phyloP scores from a whole-genome alignment of 2,888 invertebrate genomes.

The Acanthosepion pharaonis region DNA sequence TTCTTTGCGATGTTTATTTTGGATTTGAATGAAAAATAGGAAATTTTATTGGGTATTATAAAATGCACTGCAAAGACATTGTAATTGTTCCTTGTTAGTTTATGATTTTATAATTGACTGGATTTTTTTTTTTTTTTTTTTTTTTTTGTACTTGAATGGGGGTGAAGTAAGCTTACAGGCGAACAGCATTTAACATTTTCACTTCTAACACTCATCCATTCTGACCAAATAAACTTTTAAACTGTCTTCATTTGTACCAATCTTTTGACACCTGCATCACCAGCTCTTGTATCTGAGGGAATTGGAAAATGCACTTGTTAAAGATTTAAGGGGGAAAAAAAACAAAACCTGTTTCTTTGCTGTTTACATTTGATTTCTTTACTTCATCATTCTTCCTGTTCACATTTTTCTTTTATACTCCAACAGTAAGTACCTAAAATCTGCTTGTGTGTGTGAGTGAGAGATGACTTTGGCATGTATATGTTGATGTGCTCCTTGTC shows the following conservation, averaged over 20 bases:
- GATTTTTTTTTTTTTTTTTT: too few relatives aligned
- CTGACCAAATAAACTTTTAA: neutral
- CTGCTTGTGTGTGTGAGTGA: constrained; percentile 15
- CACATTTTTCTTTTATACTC: neutral
- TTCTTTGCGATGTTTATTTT: too few relatives aligned
- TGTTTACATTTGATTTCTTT: neutral
- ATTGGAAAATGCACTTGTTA: too few relatives aligned
- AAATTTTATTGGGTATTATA: too few relatives aligned
- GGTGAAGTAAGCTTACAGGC: too few relatives aligned
- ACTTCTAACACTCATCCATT: neutral
- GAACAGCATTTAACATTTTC: too few relatives aligned
- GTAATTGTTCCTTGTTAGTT: too few relatives aligned
- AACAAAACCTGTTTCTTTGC: neutral
- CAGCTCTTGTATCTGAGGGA: too few relatives aligned
- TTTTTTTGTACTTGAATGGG: too few relatives aligned
- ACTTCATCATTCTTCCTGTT: neutral
- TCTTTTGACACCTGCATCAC: neutral
- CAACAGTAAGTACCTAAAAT: neutral
- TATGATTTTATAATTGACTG: too few relatives aligned
- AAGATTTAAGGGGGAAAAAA: neutral
- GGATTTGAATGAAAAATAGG: too few relatives aligned
- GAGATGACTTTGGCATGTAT: neutral
- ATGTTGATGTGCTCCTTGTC: neutral
- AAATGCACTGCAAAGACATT: too few relatives aligned
- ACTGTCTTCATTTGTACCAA: neutral